These are phyloP conservation scores for Coregonus ussuriensis DNA, from an alignment of 2,797 vertebrate genomes.

Conservation along the genomic window DNA sequence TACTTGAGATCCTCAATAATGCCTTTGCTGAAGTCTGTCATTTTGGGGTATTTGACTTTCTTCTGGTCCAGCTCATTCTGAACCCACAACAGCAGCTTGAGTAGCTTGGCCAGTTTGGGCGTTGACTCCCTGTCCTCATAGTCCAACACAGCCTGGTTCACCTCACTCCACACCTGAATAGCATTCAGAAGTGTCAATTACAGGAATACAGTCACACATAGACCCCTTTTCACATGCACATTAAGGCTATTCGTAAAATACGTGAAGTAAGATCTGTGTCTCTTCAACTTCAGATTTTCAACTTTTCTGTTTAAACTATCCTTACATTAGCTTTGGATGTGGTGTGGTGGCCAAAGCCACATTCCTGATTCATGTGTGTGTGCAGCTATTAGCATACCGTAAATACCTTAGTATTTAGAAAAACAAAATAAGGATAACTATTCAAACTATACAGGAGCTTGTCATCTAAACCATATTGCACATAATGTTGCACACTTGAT, in stretches of 20 bases:
- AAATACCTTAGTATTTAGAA: too few species aligned
- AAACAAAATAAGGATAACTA: too few species aligned
- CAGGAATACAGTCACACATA: background rate
- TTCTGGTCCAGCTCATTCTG: constrained; percentile 98
- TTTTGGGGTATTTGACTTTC: constrained; percentile 98
- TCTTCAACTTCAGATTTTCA: too few species aligned
- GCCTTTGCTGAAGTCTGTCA: constrained; percentile 97
- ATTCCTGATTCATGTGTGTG: too few species aligned
- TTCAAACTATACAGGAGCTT: too few species aligned
- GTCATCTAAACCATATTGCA: too few species aligned
- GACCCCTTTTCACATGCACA: background rate
- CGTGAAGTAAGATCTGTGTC: background rate
- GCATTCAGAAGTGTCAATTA: constrained; percentile 25
- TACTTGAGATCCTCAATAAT: constrained; percentile 95
- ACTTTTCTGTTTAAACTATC: too few species aligned
- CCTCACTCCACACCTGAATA: constrained; percentile 93
- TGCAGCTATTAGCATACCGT: too few species aligned
- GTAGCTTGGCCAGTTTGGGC: constrained; percentile 94
- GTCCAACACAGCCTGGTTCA: constrained; percentile 95
- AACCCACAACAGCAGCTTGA: constrained; percentile 95
- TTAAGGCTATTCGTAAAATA: background rate
- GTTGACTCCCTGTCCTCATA: constrained; percentile 96
- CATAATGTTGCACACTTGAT: too few species aligned
- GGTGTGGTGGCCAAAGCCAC: too few species aligned
- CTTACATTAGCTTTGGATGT: too few species aligned